Conservation (phyloP, 37 sponge, comb jelly and placozoan species). For the Oscarella lobularis region DNA sequence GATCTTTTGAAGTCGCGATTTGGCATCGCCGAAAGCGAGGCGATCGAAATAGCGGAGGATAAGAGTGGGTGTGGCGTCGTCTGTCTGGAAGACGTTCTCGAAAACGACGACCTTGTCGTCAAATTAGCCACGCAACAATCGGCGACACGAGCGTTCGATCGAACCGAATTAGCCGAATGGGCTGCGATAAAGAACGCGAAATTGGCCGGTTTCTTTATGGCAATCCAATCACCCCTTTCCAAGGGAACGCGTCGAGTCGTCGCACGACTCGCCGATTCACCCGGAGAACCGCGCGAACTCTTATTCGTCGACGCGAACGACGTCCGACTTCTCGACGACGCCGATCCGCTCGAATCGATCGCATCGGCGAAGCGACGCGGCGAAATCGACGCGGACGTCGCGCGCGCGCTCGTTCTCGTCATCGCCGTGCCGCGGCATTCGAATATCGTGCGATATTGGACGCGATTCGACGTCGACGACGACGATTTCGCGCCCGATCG, state of each 20-base stretch:
- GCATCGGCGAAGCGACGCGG: not conserved
- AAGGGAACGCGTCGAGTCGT: not conserved
- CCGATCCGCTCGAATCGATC: too few relatives aligned
- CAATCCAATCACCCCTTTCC: not conserved
- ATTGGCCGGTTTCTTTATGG: not conserved
- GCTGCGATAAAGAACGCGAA: not conserved
- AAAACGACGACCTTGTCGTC: not conserved
- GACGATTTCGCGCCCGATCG: not conserved
- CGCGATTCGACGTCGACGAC: not conserved
- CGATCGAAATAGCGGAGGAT: not conserved
- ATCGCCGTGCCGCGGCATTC: not conserved
- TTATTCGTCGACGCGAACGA: not conserved
- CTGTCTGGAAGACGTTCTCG: not conserved
- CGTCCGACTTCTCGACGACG: not conserved
- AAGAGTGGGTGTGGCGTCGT: not conserved
- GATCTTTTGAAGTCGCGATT: not conserved
- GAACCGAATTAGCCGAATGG: not conserved
- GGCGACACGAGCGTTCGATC: not conserved
- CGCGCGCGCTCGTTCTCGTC: not conserved
- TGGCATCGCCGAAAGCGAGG: not conserved
- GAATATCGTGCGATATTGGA: not conserved
- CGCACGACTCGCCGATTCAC: not conserved
- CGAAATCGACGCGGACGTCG: not conserved
- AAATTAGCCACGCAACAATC: not conserved
- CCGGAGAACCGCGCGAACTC: not conserved